Base-by-base conservation (phyloP, 2,113 vertebrate genomes). In the Erpornis zantholeuca region DNA sequence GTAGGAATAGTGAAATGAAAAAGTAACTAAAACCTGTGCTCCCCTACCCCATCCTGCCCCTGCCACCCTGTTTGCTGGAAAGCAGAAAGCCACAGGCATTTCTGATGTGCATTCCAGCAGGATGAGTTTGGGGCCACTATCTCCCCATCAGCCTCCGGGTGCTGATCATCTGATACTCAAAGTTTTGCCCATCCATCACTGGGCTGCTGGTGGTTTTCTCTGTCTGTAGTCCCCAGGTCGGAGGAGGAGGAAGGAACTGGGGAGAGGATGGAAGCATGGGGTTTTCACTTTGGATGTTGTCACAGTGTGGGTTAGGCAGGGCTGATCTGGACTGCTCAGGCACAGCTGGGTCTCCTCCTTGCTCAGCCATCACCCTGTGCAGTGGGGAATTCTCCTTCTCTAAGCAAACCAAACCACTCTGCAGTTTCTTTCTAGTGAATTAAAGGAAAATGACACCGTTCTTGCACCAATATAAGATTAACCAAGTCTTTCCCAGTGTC, bases 251-350 rank as follows among this genome's bases (percentile, higher is more conserved):
- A 89, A 59, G 70, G 65, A 72, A 45, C 5, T 2, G 0, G 36
- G 12, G 49, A 59, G 36, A 82, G 18, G 15, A 36, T 1, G 4
- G 44, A 70, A 79, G 38, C 33, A 7, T 11, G 40, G 82, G 71
- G 33, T 28, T 93, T 79, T 86, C 63, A 28, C 31, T 92, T 80
- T 2, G 11, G 38, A 12, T 79, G 33, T 31, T 71, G 35, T 40
- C 2, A 0, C 5, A 2, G 27, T 0, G 0, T 82, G 35, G 36
- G 23, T 65, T 33, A 35, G 87, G 38, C 73, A 45, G 56, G n/a
- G 24, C 47, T 78, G 6, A 38, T 77, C 24, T 12, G 12, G 28
- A 1, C 36, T 45, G 45, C 54, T 87, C 1, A 0, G 31, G 6
- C 36, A 18, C 0, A 1, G 40, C 40, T 2, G 4, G 20, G 12